A percentile compares a stretch with the other conserved stretches of the same genome.
These are phyloP conservation scores for Pica pica DNA, from an alignment of 2,113 vertebrate genomes.

Conservation along the genomic window DNA sequence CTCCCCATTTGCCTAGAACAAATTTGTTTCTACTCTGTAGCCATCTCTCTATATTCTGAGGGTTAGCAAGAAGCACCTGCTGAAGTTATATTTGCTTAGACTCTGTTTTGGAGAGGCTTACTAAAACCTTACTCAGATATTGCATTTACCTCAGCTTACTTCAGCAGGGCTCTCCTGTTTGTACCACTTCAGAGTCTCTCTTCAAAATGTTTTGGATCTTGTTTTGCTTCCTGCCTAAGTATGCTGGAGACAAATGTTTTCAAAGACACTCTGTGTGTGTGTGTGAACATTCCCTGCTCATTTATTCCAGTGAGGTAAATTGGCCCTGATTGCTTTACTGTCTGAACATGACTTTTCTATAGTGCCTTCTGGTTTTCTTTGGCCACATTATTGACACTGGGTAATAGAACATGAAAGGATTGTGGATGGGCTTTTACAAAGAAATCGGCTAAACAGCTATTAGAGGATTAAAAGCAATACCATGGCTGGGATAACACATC, in stretches of 20 bases:
- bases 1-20: neutral
- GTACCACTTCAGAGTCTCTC: neutral
- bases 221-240: neutral
- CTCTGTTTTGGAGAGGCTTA: neutral
- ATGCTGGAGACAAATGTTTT: neutral
- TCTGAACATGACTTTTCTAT: neutral
- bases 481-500: constrained; percentile 13
- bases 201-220: neutral
- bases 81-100: neutral
- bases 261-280: neutral
- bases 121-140: neutral
- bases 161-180: neutral
- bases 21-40: neutral
- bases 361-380: constrained; percentile 19
- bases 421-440: constrained; percentile 68
- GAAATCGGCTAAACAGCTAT: constrained; percentile 52
- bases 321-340: constrained; percentile 9
- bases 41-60: neutral
- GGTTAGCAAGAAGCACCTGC: neutral
- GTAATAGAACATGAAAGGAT: constrained; percentile 59
- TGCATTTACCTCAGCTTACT: neutral
- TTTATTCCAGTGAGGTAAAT: constrained; percentile 29
- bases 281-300: neutral
- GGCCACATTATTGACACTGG: constrained; percentile 36
- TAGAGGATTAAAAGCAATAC: constrained; percentile 57